Base-by-base conservation (phyloP, 2,888 invertebrate species). In the Heliconius ismenius region DNA sequence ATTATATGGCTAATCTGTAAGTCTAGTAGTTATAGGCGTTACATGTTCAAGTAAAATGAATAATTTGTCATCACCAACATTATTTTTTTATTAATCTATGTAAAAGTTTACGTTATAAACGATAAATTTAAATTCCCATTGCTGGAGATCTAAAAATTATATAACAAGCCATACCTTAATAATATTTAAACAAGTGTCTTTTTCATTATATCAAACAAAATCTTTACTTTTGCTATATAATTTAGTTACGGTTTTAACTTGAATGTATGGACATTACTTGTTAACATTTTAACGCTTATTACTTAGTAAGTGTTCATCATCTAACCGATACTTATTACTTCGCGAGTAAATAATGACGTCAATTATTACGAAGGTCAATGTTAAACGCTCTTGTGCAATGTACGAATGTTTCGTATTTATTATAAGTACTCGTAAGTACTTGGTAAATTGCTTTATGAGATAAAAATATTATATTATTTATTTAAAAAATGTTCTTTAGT, bases 261-360 rank as follows among this genome's bases (percentile, higher is more conserved):
- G 58, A n/a, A 49, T 58, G 11, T n/a, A 58, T 54, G 4, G 7
- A 13, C 4, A 32, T n/a, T 2, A 39, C 18, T 49, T n/a, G 58
- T 63, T 73, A 73, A 26, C 62, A 73, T 26, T 73, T 43, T 2
- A 73, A 39, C 60, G 39, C 39, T 43, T 62, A 73, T 73, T 73
- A 32, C 58, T 73, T 43, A 32, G 54, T 70, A 43, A 43, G 43
- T 73, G 62, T 73, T 67, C 54, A 67, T 58, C 54, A 60, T 39
- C 36, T 60, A 67, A 68, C 32, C 68, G 36, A 67, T 58, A 74
- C 60, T 67, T 32, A 74, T 58, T 32, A 74, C 6, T 58, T 39
- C 74, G 74, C 74, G 74, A 68, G 74, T 74, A 67, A 74, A 68
- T 74, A 74, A 74, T 67, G 67, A 74, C 39, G 67, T 67, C 74